A percentile compares a stretch with the other conserved stretches of the same genome.
These are phyloP conservation scores for Trachelus iudaicus DNA, from an alignment of 2,888 invertebrate genomes.

Conservation along the genomic window DNA sequence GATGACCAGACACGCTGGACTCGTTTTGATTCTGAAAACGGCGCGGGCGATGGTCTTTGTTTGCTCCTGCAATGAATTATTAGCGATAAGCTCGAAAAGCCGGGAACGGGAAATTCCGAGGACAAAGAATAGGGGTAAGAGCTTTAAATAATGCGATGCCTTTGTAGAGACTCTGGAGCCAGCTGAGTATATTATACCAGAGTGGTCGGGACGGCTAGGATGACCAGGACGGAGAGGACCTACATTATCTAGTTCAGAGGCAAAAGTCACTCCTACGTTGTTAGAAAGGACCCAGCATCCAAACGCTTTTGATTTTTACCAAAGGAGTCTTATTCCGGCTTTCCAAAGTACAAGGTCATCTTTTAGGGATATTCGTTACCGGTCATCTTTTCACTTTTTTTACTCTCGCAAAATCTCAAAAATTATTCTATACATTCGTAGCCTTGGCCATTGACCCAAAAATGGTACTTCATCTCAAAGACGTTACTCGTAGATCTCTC, in stretches of 20 bases:
- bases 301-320: background rate
- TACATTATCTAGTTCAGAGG: conserved; percentile 51
- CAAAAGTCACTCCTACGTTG: conserved; percentile 47
- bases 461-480: conserved; percentile 30
- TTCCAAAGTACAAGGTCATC: conserved; percentile 51
- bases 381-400: conserved; percentile 6
- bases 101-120: conserved; percentile 45
- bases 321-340: conserved; percentile 43
- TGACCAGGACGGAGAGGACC: conserved; percentile 39
- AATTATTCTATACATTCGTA: background rate
- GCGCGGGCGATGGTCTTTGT: conserved; percentile 47
- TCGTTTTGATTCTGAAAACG: conserved; percentile 26
- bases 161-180: conserved; percentile 39
- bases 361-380: conserved; percentile 47
- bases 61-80: conserved; percentile 49
- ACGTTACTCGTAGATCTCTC: background rate
- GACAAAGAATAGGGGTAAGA: conserved; percentile 51
- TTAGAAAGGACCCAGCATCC: conserved; percentile 7
- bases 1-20: background rate
- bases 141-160: conserved; percentile 56
- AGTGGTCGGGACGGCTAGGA: conserved; percentile 41
- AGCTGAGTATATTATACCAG: conserved; percentile 29
- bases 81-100: conserved; percentile 50
- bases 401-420: background rate
- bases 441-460: conserved; percentile 35